Evolutionary conservation across 2,888 invertebrate species (phyloP).

Genomic region (Drosophila bunnanda): DNA sequence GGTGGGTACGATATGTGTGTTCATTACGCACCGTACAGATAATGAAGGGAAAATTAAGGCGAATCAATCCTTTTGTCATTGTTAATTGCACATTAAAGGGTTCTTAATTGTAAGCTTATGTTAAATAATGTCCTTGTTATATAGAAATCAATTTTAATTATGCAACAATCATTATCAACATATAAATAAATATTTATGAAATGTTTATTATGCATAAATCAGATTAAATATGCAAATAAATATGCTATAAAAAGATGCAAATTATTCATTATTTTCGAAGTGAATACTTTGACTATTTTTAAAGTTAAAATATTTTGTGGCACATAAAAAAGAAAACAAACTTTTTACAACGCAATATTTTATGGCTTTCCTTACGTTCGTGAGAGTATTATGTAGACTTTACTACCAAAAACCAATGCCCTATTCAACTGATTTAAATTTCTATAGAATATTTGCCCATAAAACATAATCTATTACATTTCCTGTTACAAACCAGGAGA

Average conservation of each 20-base stretch:
- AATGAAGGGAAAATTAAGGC: constrained; percentile 17
- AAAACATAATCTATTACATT: constrained; percentile 5
- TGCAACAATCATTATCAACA: neutral
- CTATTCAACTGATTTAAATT: neutral
- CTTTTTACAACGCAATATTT: neutral
- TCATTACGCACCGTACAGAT: neutral
- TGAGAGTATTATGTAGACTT: neutral
- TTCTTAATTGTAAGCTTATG: neutral
- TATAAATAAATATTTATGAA: neutral
- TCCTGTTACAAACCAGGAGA: constrained; percentile 3
- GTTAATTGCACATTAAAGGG: neutral
- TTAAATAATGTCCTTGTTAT: neutral
- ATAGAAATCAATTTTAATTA: neutral
- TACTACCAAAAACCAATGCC: neutral
- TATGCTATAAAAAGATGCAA: neutral
- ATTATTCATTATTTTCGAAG: neutral
- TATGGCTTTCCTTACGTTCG: neutral
- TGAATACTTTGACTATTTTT: neutral
- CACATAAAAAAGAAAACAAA: neutral
- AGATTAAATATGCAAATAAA: neutral
- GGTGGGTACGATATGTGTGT: neutral
- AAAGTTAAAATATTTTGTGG: neutral
- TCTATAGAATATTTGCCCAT: neutral
- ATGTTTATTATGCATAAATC: neutral
- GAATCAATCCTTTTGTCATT: constrained; percentile 1